Evolutionary conservation across 2,888 invertebrate species (phyloP), one percentile per base, ranked within the genome.

Genomic region (Polylopha cassiicola): DNA sequence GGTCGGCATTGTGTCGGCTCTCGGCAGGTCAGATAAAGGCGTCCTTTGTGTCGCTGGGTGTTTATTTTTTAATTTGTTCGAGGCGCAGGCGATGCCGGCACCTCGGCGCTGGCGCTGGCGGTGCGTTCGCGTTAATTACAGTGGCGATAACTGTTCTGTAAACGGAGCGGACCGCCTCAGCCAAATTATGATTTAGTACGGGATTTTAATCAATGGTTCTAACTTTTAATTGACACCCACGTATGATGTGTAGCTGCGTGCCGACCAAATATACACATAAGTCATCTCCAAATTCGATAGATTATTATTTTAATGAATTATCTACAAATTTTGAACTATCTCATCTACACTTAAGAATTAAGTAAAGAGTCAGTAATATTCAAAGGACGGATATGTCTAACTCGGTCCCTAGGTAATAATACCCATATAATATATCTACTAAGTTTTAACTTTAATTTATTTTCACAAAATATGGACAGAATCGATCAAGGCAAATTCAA

Each of bases 61-160:
- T 82, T 80, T 78, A 68, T 73, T 71, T 72, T 79, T 65, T 63
- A 68, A 73, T 78, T 69, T 53, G 53, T 71, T 72, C 68, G 47
- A 50, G 51, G 64, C 68, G 65, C 48, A 46, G 53, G 39, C 39
- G 43, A 34, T 39, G 46, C 37, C 50, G 53, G 47, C 48, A 45
- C 48, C 56, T 46, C 53, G 55, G 56, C 61, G 61, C 59, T 73
- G 31, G 26, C 28, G 37, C 21, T 22, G 38, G 39, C 37, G 34
- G 29, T 21, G 9, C 10, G 11, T 22, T 38, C 38, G 29, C 30
- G 34, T 29, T 41, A 73, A 78, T 79, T 74, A 65, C 61, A 56
- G 51, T 58, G 61, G 61, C 61, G 70, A 62, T 75, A 70, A 74
- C 61, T 69, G 60, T 55, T 65, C 59, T 54, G 61, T 60, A 64